Evolutionary conservation across 2,888 invertebrate genomes (phyloP).

Genomic region (Plagodis pulveraria): DNA sequence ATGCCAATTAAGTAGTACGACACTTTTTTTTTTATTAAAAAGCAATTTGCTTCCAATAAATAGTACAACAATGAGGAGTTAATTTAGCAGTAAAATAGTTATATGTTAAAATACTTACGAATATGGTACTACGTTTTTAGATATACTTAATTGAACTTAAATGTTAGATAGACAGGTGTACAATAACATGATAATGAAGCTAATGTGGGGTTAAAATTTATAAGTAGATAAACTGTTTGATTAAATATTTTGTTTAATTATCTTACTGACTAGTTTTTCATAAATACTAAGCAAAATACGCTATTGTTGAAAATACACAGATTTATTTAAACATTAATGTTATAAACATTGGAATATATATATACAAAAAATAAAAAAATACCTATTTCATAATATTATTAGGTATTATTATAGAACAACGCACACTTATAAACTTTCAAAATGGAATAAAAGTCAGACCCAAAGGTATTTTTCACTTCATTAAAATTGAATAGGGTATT

Average conservation of each 20-base stretch:
- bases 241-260: constrained; percentile 51
- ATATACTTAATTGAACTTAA: constrained; percentile 27
- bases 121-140: constrained; percentile 33
- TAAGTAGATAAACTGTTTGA: constrained; percentile 8
- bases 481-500: background rate
- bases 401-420: constrained; percentile 34
- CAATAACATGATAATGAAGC: constrained; percentile 19
- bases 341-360: constrained; percentile 30
- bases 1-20: constrained; percentile 81
- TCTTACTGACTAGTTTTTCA: constrained; percentile 78
- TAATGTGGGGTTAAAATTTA: constrained; percentile 27
- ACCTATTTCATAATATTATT: constrained; percentile 18
- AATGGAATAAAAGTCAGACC: constrained; percentile 22
- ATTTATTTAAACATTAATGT: constrained; percentile 39
- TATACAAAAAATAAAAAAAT: constrained; percentile 32
- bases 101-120: constrained; percentile 19
- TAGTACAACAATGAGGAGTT: constrained; percentile 46
- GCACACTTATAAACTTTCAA: constrained; percentile 7
- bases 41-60: constrained; percentile 41
- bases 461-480: constrained; percentile 2
- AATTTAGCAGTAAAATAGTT: constrained; percentile 29
- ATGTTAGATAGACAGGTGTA: constrained; percentile 35
- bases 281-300: constrained; percentile 56
- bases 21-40: constrained; percentile 47
- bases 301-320: constrained; percentile 40